Base-by-base conservation (phyloP, 2,888 invertebrate species). In the Lasioglossum calceatum region DNA sequence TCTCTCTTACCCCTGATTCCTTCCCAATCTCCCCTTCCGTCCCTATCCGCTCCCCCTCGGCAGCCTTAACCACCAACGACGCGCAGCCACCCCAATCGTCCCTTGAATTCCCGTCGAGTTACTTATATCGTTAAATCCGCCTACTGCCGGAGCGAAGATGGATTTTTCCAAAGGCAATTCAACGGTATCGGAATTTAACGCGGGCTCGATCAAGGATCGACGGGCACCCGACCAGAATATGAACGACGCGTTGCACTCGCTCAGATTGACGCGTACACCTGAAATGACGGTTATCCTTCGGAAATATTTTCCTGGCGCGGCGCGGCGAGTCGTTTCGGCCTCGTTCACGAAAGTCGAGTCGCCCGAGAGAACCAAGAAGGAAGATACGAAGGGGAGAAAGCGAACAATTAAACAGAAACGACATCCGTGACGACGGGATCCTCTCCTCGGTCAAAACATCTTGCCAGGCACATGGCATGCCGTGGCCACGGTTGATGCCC, bases 381-480 rank as follows among this genome's bases (percentile, higher is more conserved):
- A 81, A 71, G 85, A 87, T 89, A 81, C 81, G 81, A 88, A 87
- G 85, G 88, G 88, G 89, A 89, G 90, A 88, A 8, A 70, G 87
- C 87, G 89, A 90, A 92, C 91, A 92, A 92, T 92, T 92, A 92
- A 86, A 87, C 85, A 85, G 90, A 92, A 89, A 92, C 85, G 89
- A 73, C 85, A 80, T 84, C 84, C 87, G 79, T 81, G 87, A 87
- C 81, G 81, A 87, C 87, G 83, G 84, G 50, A 87, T 89, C 87
- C 88, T 90, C 89, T 90, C 89, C 88, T 82, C 91, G 92, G 93
- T 92, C 91, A 92, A 92, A 93, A 93, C 93, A 92, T 93, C 92
- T 92, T 93, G 91, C 84, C 82, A 73, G 36, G 86, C 90, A 89
- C 80, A 85, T 85, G 89, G 78, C 82, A 23, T 4, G 36, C 32